Evolutionary conservation across 2,888 invertebrate genomes (phyloP), one percentile per base, ranked within the genome.

Genomic region (Calliopum simillimum): DNA sequence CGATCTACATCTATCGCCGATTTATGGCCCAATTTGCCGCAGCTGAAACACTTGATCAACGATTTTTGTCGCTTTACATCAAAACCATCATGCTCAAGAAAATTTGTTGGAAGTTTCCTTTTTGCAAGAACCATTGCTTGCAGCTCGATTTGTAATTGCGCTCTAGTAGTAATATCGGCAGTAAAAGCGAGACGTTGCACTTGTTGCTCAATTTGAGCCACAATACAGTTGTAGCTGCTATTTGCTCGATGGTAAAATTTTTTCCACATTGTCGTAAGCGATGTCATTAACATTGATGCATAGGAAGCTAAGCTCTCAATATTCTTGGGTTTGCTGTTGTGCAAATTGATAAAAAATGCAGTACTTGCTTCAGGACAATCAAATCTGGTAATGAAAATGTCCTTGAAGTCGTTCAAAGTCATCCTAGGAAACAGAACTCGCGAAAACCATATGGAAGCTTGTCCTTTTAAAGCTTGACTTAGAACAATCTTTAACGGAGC

Each of bases 61-160:
- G n/a, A n/a, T n/a, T n/a, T 47, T 47, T 47, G 47, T n/a, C 47
- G 16, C 11, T 62, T 44, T 43, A 62, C 14, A 44, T 62, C 19
- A 43, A 44, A 44, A 19, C 44, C 44, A 43, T 16, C 46, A 62
- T 16, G 43, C 51, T 21, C 41, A 59, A 68, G 53, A 67, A 59
- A 49, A 58, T 4, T 62, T 41, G 21, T 13, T 51, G 41, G 65
- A 58, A 46, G 16, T 25, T 62, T 70, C 59, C 41, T 58, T 46
- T 3, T 49, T 4, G 25, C 47, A 49, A 64, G 23, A 16, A n/a
- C 13, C 47, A 47, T 47, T 47, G 47, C 13, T 47, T 47, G 13
- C 47, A 47, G 47, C 6, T 47, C 47, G 3, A n/a, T 13, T n/a
- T 47, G 47, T n/a, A 47, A n/a, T 47, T 47, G 47, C n/a, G n/a